A percentile compares a stretch with the other conserved stretches of the same genome.
Evolutionary conservation across 2,888 invertebrate species (phyloP).

Genomic region (Linyphia triangularis): DNA sequence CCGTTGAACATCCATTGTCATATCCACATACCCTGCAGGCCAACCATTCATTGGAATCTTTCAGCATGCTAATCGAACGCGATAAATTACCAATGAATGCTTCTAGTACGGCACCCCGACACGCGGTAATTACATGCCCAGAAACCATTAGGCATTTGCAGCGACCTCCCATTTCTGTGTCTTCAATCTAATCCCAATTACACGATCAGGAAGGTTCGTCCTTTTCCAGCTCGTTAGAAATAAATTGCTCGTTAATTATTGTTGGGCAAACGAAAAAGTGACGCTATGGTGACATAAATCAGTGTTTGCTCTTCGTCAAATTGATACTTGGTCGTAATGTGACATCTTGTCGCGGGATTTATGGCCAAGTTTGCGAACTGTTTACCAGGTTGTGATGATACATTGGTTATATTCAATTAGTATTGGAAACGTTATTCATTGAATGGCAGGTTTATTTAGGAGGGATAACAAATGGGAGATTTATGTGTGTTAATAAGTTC

Average conservation of each 20-base stretch:
- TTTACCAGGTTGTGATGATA: background rate
- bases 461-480: no score
- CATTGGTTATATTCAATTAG: background rate
- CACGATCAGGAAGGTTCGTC: conserved; percentile 2
- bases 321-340: background rate
- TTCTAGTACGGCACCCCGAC: background rate
- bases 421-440: background rate
- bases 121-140: conserved; percentile 3
- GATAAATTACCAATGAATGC: background rate
- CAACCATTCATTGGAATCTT: background rate
- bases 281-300: conserved; percentile 10
- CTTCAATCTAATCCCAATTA: conserved; percentile 23
- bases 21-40: no score
- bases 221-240: background rate
- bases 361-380: no score
- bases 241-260: conserved; percentile 33
- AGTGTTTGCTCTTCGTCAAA: background rate
- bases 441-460: background rate
- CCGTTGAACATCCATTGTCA: no score
- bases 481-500: no score
- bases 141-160: conserved; percentile 22
- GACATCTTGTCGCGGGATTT: background rate
- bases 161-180: background rate
- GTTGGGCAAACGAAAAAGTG: background rate
- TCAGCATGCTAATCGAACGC: background rate